A percentile compares a stretch with the other conserved stretches of the same genome.
These are phyloP conservation scores for Vanessa atalanta DNA, from an alignment of 1,140 invertebrate species.

Conservation along the genomic window DNA sequence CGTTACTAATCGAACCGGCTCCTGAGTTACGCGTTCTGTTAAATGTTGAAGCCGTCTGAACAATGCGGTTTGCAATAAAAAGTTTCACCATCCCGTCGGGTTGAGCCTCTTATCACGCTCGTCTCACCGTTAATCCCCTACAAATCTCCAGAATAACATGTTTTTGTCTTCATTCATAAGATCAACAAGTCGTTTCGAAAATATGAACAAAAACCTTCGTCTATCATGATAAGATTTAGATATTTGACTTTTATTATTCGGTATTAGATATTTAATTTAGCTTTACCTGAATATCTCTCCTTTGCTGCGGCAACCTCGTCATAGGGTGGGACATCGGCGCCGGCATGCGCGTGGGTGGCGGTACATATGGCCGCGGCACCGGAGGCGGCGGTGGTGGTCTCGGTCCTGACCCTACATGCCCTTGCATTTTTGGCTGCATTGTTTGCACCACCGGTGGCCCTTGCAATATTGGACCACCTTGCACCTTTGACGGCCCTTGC, in stretches of 20 bases:
- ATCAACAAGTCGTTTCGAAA: constrained; percentile 1
- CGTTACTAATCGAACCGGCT: constrained; percentile 36
- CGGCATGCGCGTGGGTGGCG: constrained; percentile 61
- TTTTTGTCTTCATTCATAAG: constrained; percentile 17
- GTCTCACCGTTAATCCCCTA: constrained; percentile 31
- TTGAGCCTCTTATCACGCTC: constrained; percentile 12
- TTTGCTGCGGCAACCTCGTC: constrained; percentile 60
- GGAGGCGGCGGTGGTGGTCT: constrained; percentile 44
- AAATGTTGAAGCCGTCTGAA: constrained; percentile 8
- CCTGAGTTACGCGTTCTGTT: constrained; percentile 18
- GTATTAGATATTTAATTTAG: background rate
- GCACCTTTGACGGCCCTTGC: constrained; percentile 6
- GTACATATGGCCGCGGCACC: constrained; percentile 51
- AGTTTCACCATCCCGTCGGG: background rate
- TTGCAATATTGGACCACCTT: background rate
- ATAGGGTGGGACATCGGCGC: constrained; percentile 53
- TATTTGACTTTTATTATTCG: no score
- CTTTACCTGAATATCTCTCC: constrained; percentile 71
- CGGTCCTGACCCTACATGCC: constrained; percentile 6
- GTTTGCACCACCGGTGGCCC: constrained; percentile 27
- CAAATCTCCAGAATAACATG: constrained; percentile 20
- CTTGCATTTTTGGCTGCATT: constrained; percentile 41
- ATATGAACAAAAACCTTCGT: no score
- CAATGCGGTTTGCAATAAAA: constrained; percentile 30
- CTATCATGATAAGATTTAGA: no score